phyloP scores from a whole-genome alignment of 2,888 invertebrate species.

The Palloptera scutellata region DNA sequence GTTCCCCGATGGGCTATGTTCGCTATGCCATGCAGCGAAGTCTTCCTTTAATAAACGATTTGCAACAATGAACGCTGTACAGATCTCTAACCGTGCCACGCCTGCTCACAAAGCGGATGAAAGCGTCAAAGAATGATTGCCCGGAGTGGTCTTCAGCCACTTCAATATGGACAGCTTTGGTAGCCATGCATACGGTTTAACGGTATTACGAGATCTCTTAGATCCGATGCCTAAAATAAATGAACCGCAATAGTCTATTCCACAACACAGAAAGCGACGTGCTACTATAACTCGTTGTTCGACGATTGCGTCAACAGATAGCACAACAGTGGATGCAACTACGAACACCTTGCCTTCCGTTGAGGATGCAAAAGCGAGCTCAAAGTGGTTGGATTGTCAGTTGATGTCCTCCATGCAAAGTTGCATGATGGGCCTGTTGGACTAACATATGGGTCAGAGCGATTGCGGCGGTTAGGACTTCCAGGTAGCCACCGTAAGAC shows the following conservation, averaged over 20 bases:
- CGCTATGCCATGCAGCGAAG: conserved; percentile 8
- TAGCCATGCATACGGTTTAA: conserved; percentile 29
- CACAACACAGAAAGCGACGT: conserved; percentile 11
- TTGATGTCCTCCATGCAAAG: conserved; percentile 24
- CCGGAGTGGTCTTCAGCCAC: conserved; percentile 26
- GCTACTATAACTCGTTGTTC: conserved; percentile 18
- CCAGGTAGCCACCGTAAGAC: not conserved
- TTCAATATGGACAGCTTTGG: conserved; percentile 31
- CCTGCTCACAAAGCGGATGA: conserved; percentile 25
- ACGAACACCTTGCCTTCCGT: conserved; percentile 22
- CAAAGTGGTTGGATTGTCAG: conserved; percentile 28
- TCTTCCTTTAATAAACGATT: conserved; percentile 21
- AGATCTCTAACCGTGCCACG: conserved; percentile 26
- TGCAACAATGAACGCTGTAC: conserved; percentile 22
- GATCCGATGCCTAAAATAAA: conserved; percentile 1
- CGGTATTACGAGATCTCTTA: conserved; percentile 20
- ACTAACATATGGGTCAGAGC: not conserved
- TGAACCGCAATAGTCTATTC: conserved; percentile 23
- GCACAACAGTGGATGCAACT: conserved; percentile 22
- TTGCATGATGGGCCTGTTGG: conserved; percentile 11
- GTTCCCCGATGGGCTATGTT: conserved; percentile 4
- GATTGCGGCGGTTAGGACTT: not conserved
- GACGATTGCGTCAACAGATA: conserved; percentile 22
- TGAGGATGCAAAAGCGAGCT: conserved; percentile 21
- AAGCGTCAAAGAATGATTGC: conserved; percentile 25